Evolutionary conservation across 2,113 vertebrate species (phyloP).

Genomic region (Thunnus thynnus): DNA sequence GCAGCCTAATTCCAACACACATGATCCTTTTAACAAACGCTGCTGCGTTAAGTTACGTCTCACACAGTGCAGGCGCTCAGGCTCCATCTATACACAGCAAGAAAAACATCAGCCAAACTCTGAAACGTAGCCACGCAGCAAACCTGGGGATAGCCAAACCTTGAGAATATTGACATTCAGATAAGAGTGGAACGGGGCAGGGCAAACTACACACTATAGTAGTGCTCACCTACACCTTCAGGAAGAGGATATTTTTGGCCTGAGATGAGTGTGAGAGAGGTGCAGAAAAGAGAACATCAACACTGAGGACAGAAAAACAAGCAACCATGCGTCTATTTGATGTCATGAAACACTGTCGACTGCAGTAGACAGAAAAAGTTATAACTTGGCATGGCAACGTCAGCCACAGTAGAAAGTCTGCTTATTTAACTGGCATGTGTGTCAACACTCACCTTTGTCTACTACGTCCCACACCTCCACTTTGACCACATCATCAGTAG

Average conservation of each 20-base stretch:
- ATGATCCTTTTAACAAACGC: neutral
- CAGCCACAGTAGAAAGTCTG: slow-evolving; percentile 1
- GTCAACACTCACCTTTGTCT: slow-evolving; percentile 92
- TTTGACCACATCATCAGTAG: slow-evolving; percentile 98
- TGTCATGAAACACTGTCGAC: slow-evolving; percentile 17
- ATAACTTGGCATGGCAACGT: slow-evolving; percentile 4
- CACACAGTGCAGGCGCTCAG: slow-evolving; percentile 38
- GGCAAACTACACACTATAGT: slow-evolving; percentile 72
- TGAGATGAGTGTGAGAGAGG: slow-evolving; percentile 78
- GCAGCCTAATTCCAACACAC: slow-evolving; percentile 20
- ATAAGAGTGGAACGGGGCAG: slow-evolving; percentile 52
- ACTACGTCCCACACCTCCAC: slow-evolving; percentile 99
- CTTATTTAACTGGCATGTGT: neutral
- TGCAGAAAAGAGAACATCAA: slow-evolving; percentile 74
- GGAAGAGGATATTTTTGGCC: slow-evolving; percentile 89
- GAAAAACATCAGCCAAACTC: slow-evolving; percentile 42
- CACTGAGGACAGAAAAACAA: slow-evolving; percentile 51
- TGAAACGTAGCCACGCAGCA: slow-evolving; percentile 46
- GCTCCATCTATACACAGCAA: slow-evolving; percentile 28
- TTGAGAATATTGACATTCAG: slow-evolving; percentile 68
- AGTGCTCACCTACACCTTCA: slow-evolving; percentile 88
- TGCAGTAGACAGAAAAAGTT: slow-evolving; percentile 1
- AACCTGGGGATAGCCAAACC: slow-evolving; percentile 35
- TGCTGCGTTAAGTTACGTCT: slow-evolving; percentile 21
- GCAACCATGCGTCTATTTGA: slow-evolving; percentile 33